Percentiles rank a stretch among this genome's conserved stretches.
Conservation (phyloP, 2,113 vertebrate genomes). For the Syrmaticus mikado region DNA sequence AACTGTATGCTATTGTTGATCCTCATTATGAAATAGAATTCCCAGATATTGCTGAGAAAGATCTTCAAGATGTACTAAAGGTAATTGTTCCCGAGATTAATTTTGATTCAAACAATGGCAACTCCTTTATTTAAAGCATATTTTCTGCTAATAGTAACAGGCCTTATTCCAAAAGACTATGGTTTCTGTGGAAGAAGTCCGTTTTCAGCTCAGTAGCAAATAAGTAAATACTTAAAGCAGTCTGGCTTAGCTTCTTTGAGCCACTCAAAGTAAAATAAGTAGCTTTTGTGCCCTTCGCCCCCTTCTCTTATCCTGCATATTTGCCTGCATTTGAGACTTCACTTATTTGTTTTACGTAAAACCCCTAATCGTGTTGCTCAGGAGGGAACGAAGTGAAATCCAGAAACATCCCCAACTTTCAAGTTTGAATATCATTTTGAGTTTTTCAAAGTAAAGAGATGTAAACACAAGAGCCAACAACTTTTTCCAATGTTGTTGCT, state of each 20-base stretch:
- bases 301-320: not conserved
- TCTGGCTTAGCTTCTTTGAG: not conserved
- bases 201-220: not conserved
- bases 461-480: too few relatives aligned
- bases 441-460: not conserved
- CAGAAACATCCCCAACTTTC: not conserved
- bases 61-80: slow-evolving; percentile 93
- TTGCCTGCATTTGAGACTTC: not conserved
- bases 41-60: slow-evolving; percentile 91
- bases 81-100: slow-evolving; percentile 68
- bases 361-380: not conserved
- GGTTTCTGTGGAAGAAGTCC: not conserved
- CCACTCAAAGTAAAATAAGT: not conserved
- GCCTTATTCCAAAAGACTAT: not conserved
- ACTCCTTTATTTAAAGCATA: not conserved
- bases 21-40: slow-evolving; percentile 88
- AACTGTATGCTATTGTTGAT: slow-evolving; percentile 94
- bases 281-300: not conserved
- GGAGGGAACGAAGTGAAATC: not conserved
- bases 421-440: not conserved
- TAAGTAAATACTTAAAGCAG: not conserved
- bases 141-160: not conserved
- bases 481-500: not conserved
- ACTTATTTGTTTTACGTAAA: not conserved
- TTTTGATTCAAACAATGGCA: not conserved